These are phyloP conservation scores for Malurus alboscapulatus DNA, from an alignment of 2,113 vertebrate species.

Conservation along the genomic window DNA sequence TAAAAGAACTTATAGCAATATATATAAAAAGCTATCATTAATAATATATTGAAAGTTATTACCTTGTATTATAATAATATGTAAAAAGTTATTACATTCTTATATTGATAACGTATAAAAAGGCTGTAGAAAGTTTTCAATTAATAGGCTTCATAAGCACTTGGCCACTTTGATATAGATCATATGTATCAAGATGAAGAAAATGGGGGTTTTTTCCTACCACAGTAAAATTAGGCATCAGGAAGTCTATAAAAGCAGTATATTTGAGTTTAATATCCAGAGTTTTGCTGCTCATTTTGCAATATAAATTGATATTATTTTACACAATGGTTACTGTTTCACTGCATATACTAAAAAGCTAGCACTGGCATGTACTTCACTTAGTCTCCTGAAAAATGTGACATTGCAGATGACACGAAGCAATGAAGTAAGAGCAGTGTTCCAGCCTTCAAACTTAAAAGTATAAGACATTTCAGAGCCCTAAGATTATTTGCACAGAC, in stretches of 20 bases:
- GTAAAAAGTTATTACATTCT: too few species aligned
- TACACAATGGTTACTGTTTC: not conserved
- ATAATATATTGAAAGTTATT: too few species aligned
- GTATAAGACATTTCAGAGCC: not conserved
- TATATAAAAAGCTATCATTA: too few species aligned
- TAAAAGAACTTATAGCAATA: too few species aligned
- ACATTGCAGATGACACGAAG: not conserved
- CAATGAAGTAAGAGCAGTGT: not conserved
- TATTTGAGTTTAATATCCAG: not conserved
- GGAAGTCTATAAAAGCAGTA: not conserved
- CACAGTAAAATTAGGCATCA: not conserved
- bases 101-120: too few species aligned
- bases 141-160: too few species aligned
- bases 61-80: too few species aligned
- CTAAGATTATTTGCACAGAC: not conserved
- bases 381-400: not conserved
- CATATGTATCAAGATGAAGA: not conserved
- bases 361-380: not conserved
- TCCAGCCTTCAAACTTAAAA: not conserved
- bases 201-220: rapidly evolving
- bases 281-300: not conserved
- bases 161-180: too few species aligned
- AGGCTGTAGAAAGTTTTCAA: too few species aligned
- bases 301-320: not conserved
- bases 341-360: not conserved